Evolutionary conservation across 2,888 invertebrate species (phyloP).

Genomic region (Troides helena): DNA sequence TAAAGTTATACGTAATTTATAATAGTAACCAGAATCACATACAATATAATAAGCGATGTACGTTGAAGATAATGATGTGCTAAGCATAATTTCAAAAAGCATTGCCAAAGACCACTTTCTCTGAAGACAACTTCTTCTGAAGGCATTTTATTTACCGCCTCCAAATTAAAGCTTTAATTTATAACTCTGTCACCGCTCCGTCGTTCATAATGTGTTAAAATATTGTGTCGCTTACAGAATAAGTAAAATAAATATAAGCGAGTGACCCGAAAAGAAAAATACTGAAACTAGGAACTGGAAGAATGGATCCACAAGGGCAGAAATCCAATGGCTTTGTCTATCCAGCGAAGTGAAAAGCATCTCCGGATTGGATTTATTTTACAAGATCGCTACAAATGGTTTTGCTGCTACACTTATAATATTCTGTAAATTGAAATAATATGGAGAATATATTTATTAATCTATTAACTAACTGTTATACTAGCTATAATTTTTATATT

Average conservation of each 20-base stretch:
- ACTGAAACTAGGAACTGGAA: conserved; percentile 10
- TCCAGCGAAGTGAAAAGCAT: conserved; percentile 64
- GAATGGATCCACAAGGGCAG: conserved; percentile 50
- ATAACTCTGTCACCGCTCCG: not conserved
- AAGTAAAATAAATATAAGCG: conserved; percentile 7
- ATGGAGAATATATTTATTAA: too few relatives aligned
- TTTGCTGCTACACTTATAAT: conserved; percentile 1
- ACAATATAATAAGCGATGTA: too few relatives aligned
- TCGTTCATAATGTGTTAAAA: not conserved
- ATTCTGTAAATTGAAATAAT: not conserved
- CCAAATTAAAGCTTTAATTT: too few relatives aligned
- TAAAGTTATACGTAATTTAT: too few relatives aligned
- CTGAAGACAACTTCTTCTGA: too few relatives aligned
- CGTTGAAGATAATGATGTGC: too few relatives aligned
- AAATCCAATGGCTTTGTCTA: conserved; percentile 52
- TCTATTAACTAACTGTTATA: too few relatives aligned
- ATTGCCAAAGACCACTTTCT: too few relatives aligned
- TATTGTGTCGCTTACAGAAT: not conserved
- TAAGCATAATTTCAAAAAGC: too few relatives aligned
- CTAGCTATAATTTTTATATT: too few relatives aligned
- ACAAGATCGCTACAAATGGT: conserved; percentile 16
- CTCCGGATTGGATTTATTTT: conserved; percentile 54
- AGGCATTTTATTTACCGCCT: too few relatives aligned
- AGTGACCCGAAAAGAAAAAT: conserved; percentile 16
- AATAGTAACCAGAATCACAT: too few relatives aligned